Conservation (phyloP, 2,888 invertebrate species). For the Phyto melanocephala region DNA sequence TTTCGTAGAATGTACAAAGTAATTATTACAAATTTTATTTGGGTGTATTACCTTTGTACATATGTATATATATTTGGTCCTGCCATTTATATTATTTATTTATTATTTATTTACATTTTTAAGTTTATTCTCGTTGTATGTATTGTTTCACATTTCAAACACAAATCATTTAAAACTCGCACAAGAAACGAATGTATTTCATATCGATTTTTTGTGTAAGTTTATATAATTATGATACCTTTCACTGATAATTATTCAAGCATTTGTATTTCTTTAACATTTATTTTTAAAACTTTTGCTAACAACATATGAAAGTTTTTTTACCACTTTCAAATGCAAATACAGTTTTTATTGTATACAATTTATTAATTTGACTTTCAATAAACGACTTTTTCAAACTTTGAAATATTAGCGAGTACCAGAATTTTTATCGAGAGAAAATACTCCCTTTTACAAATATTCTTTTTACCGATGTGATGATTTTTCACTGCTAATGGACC, state of each 20-base stretch:
- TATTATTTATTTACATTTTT: not conserved
- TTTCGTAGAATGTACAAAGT: not conserved
- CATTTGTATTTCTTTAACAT: not conserved
- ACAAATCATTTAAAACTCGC: not conserved
- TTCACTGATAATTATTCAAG: not conserved
- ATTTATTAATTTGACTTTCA: slow-evolving; percentile 7
- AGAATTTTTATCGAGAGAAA: slow-evolving; percentile 60
- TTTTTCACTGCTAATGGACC: slow-evolving; percentile 65
- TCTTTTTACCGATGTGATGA: slow-evolving; percentile 70
- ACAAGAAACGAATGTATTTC: not conserved
- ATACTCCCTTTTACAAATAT: slow-evolving; percentile 70
- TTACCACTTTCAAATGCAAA: not conserved
- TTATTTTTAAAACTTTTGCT: not conserved
- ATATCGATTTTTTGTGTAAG: slow-evolving; percentile 5
- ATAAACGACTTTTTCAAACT: slow-evolving; percentile 8
- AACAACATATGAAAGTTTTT: not conserved
- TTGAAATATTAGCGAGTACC: slow-evolving; percentile 58
- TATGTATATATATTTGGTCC: not conserved
- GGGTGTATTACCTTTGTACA: no score
- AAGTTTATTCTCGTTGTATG: not conserved
- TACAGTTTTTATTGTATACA: no score
- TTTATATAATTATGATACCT: no score
- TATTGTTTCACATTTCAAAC: not conserved
- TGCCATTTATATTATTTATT: not conserved
- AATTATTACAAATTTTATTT: not conserved